Percentiles rank a stretch among this genome's conserved stretches.
Evolutionary conservation across 2,888 invertebrate genomes (phyloP).

Genomic region (Unio delphinus): DNA sequence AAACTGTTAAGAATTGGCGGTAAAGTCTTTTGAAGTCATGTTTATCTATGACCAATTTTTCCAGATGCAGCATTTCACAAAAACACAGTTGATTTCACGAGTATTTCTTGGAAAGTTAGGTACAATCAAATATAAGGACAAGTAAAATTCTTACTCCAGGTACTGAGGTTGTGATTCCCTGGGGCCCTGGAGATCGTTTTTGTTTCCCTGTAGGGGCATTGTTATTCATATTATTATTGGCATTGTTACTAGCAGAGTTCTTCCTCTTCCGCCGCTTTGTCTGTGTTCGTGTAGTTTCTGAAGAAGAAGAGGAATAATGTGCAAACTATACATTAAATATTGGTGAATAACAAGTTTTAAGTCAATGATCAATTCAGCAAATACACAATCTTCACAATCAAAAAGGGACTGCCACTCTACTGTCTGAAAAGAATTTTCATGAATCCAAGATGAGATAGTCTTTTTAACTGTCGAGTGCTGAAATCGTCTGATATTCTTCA

Average conservation of each 20-base stretch:
- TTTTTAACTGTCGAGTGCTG: no score
- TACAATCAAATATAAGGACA: background rate
- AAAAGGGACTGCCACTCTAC: no score
- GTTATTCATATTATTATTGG: slow-evolving; percentile 55
- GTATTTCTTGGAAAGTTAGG: background rate
- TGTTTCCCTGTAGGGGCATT: slow-evolving; percentile 77
- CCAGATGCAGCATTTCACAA: no score
- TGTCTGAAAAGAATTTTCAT: no score
- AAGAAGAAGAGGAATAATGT: slow-evolving; percentile 42
- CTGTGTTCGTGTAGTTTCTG: slow-evolving; percentile 90
- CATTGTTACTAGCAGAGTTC: slow-evolving; percentile 75
- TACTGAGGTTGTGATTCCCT: slow-evolving; percentile 91
- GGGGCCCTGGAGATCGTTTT: slow-evolving; percentile 92
- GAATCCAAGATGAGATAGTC: no score
- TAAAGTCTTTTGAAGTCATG: background rate
- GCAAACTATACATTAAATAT: background rate
- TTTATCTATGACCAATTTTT: background rate
- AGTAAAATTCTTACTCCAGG: slow-evolving; percentile 81
- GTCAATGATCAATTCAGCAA: no score
- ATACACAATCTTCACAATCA: no score
- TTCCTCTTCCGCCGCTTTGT: slow-evolving; percentile 96
- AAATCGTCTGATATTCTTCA: no score
- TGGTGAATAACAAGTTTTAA: background rate
- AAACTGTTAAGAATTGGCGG: background rate
- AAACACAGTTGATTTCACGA: background rate